phyloP scores from a whole-genome alignment of 2,113 vertebrate species.

The Gobius niger region DNA sequence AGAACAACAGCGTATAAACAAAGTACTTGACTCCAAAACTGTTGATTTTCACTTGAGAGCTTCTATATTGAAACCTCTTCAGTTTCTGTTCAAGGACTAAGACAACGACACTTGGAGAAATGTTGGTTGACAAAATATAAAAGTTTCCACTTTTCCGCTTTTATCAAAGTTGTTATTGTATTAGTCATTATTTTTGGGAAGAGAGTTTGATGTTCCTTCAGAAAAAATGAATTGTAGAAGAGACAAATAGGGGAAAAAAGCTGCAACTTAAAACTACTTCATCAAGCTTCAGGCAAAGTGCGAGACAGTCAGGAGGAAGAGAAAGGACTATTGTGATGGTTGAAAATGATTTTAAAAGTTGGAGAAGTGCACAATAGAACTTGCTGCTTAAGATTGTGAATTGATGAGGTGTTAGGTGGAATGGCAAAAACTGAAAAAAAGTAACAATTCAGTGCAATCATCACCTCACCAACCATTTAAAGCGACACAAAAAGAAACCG shows the following conservation, averaged over 20 bases:
- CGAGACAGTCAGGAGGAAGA: constrained; percentile 6
- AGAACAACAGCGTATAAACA: too few species aligned
- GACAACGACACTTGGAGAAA: too few species aligned
- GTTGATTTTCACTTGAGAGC: too few species aligned
- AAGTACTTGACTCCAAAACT: too few species aligned
- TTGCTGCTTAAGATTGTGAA: constrained; percentile 30
- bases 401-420: constrained; percentile 22
- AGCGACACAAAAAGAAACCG: constrained; percentile 12
- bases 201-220: constrained; percentile 20
- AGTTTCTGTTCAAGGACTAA: too few species aligned
- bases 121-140: too few species aligned
- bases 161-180: constrained; percentile 5
- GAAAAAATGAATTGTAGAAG: constrained; percentile 21
- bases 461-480: constrained; percentile 20
- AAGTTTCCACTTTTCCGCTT: too few species aligned
- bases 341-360: constrained; percentile 37
- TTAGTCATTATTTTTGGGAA: not conserved
- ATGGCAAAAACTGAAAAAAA: constrained; percentile 23
- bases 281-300: constrained; percentile 28
- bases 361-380: constrained; percentile 29
- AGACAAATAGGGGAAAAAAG: constrained; percentile 16
- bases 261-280: constrained; percentile 17
- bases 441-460: constrained; percentile 34
- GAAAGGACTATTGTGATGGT: constrained; percentile 24
- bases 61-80: too few species aligned